Percentiles rank a stretch among this genome's conserved stretches.
Conservation (phyloP, 92 coral and sea anemone genomes). For the Epizoanthus ramosus region DNA sequence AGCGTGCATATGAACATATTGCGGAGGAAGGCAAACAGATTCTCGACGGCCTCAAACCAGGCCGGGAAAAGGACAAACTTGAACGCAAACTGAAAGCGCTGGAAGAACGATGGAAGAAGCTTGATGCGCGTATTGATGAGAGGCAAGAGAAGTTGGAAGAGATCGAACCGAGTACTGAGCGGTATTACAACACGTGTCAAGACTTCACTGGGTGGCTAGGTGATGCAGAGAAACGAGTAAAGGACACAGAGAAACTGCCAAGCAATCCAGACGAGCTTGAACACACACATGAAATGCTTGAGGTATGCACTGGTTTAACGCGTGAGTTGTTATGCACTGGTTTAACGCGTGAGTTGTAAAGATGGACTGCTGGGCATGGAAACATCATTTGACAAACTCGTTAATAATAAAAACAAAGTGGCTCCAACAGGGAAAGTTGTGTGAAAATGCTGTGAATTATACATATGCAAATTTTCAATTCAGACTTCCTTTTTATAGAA, state of each 20-base stretch:
- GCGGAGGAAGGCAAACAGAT: conserved; percentile 74
- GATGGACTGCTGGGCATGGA: too few relatives aligned
- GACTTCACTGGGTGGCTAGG: conserved; percentile 83
- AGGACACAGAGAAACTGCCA: conserved; percentile 71
- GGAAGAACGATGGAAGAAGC: conserved; percentile 77
- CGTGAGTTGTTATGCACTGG: conserved; percentile 47
- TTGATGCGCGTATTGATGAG: conserved; percentile 54
- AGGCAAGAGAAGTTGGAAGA: conserved; percentile 71
- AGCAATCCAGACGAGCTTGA: conserved; percentile 77
- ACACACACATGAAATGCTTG: conserved; percentile 74
- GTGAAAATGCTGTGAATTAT: too few relatives aligned
- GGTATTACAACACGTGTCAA: conserved; percentile 63
- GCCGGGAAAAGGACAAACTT: conserved; percentile 77
- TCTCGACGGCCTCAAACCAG: conserved; percentile 73
- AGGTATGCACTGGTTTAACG: conserved; percentile 69
- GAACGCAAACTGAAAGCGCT: conserved; percentile 73
- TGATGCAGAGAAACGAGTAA: conserved; percentile 80
- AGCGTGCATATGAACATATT: conserved; percentile 79
- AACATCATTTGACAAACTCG: too few relatives aligned
- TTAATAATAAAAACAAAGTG: too few relatives aligned
- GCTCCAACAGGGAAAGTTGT: too few relatives aligned
- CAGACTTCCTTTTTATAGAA: too few relatives aligned
- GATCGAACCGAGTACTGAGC: conserved; percentile 78
- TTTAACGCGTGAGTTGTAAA: too few relatives aligned
- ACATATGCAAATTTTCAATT: too few relatives aligned